Percentiles rank a stretch among this genome's conserved stretches.
Evolutionary conservation across 2,797 vertebrate genomes (phyloP).

Genomic region (Acanthurus lineatus): DNA sequence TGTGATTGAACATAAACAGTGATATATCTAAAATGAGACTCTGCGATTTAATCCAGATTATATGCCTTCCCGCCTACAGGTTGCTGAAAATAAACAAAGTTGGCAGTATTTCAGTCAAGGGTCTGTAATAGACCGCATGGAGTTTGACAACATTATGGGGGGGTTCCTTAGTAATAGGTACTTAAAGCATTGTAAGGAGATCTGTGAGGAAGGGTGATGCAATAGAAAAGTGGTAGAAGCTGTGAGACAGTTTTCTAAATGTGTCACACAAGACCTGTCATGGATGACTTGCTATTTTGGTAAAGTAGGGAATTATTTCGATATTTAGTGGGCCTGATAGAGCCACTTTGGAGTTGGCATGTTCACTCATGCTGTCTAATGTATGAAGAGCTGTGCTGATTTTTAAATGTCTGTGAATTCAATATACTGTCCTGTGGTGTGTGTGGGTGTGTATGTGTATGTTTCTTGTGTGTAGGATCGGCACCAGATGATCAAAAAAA

Average conservation of each 20-base stretch:
- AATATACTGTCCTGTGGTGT: neutral
- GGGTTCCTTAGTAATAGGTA: conserved; percentile 46
- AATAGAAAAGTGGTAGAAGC: conserved; percentile 55
- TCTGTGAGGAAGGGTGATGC: conserved; percentile 35
- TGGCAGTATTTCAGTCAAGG: conserved; percentile 33
- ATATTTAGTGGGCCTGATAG: conserved; percentile 60
- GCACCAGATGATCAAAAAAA: conserved; percentile 54
- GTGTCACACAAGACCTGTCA: conserved; percentile 42
- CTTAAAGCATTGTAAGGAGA: conserved; percentile 48
- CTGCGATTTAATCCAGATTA: conserved; percentile 35
- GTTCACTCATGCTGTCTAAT: neutral
- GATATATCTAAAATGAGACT: conserved; percentile 26
- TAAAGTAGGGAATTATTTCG: conserved; percentile 61
- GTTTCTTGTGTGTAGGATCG: conserved; percentile 59
- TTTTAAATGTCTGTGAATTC: neutral
- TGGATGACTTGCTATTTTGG: conserved; percentile 55
- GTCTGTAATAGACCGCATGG: conserved; percentile 36
- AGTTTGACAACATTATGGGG: conserved; percentile 40
- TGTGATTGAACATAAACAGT: conserved; percentile 11
- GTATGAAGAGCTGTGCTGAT: too few species aligned
- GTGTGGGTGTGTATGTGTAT: conserved; percentile 18
- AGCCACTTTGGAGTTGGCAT: conserved; percentile 48
- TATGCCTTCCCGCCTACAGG: conserved; percentile 46
- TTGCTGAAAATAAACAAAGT: conserved; percentile 40
- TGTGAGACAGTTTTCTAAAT: conserved; percentile 58